These are phyloP conservation scores for Aspidiotus rigidus DNA, from an alignment of 2,888 invertebrate species.

Conservation along the genomic window DNA sequence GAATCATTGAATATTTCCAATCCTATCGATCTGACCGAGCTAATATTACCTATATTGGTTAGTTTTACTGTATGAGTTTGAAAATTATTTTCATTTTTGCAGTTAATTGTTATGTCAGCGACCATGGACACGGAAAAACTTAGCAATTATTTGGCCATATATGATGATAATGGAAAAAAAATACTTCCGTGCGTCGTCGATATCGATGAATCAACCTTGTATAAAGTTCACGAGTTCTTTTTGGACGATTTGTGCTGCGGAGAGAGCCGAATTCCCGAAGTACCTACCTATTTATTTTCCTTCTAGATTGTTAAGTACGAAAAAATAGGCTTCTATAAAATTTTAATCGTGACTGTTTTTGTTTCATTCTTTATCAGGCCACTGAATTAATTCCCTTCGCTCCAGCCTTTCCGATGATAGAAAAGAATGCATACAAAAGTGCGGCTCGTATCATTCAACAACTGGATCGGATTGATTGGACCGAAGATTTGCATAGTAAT, in stretches of 20 bases:
- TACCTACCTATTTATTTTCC: not conserved
- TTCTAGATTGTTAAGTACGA: too few species aligned
- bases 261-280: conserved; percentile 37
- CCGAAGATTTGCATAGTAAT: not conserved
- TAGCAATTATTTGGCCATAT: conserved; percentile 56
- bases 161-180: conserved; percentile 40
- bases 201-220: conserved; percentile 49
- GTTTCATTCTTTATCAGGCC: too few species aligned
- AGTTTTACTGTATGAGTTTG: too few species aligned
- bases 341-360: too few species aligned
- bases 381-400: too few species aligned
- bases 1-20: too few species aligned
- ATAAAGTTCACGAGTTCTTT: conserved; percentile 55
- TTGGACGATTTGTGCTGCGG: conserved; percentile 46
- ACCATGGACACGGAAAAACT: conserved; percentile 70
- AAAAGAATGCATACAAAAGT: conserved; percentile 37
- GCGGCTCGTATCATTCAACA: conserved; percentile 50
- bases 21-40: too few species aligned
- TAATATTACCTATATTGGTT: too few species aligned
- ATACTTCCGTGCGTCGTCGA: conserved; percentile 50
- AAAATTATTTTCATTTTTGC: conserved; percentile 38
- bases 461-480: conserved; percentile 55
- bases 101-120: conserved; percentile 85
- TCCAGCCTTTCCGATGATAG: conserved; percentile 36
- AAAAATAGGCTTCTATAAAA: too few species aligned